Conservation (phyloP, 2,888 invertebrate genomes). For the Andrena camellia region DNA sequence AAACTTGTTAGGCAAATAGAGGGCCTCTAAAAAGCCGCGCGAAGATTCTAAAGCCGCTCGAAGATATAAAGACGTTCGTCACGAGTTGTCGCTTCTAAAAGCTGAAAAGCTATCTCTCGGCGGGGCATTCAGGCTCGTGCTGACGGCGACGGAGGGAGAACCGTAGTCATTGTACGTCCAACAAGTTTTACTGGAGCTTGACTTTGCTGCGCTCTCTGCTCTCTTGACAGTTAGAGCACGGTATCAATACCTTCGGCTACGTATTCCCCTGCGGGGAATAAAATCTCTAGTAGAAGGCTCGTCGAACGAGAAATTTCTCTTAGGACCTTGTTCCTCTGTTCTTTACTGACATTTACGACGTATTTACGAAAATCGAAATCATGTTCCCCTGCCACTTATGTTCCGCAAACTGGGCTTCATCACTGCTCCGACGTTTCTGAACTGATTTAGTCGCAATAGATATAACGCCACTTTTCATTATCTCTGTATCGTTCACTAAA, state of each 20-base stretch:
- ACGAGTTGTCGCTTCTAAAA: constrained; percentile 55
- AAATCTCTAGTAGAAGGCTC: constrained; percentile 15
- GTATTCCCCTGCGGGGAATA: neutral
- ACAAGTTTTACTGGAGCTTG: constrained; percentile 45
- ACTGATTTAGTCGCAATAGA: too few species aligned
- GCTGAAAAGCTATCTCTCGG: constrained; percentile 57
- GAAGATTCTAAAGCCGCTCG: constrained; percentile 50
- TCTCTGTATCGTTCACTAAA: too few species aligned
- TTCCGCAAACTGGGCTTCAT: neutral
- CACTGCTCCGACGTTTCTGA: neutral
- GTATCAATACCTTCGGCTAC: constrained; percentile 26
- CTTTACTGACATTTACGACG: neutral
- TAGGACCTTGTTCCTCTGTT: neutral
- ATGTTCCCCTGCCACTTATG: neutral
- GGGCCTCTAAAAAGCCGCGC: constrained; percentile 42
- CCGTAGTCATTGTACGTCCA: constrained; percentile 46
- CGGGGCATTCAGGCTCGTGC: constrained; percentile 49
- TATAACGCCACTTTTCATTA: too few species aligned
- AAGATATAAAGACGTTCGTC: constrained; percentile 61
- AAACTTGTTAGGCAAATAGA: constrained; percentile 44
- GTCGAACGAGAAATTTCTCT: neutral
- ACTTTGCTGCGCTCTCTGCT: constrained; percentile 20
- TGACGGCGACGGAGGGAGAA: constrained; percentile 30
- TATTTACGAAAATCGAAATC: constrained; percentile 4
- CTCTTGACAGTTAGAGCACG: constrained; percentile 33